These are phyloP conservation scores for Nemopilema nomurai DNA, from an alignment of 30 jellyfish, hydroid and myxozoan species.

Conservation along the genomic window DNA sequence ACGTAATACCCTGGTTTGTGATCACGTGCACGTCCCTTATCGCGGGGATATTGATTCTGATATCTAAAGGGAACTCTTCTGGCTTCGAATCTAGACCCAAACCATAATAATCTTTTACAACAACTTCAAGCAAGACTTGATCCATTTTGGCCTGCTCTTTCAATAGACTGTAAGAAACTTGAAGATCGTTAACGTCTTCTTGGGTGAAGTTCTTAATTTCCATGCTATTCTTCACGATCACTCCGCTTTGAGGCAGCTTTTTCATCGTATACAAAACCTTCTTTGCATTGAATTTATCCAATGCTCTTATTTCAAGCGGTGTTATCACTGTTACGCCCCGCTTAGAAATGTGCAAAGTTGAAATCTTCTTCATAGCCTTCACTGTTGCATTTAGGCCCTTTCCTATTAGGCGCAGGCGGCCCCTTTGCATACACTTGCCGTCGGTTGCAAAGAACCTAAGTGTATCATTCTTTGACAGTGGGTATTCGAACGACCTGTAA, in stretches of 20 bases:
- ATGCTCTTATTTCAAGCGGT: conserved; percentile 64
- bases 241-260: conserved; percentile 38
- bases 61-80: conserved; percentile 26
- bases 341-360: conserved; percentile 19
- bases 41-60: conserved; percentile 20
- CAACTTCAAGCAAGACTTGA: conserved; percentile 6
- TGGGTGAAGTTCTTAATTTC: conserved; percentile 41
- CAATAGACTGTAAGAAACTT: conserved; percentile 19
- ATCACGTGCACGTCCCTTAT: conserved; percentile 10
- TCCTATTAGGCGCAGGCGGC: conserved; percentile 23
- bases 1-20: conserved; percentile 38
- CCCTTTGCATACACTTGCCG: conserved; percentile 63
- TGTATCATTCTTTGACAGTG: conserved; percentile 47
- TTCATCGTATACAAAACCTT: conserved; percentile 27
- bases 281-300: conserved; percentile 34
- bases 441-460: conserved; percentile 62
- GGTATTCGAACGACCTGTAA: conserved; percentile 33
- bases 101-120: conserved; percentile 20
- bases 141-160: conserved; percentile 28
- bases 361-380: conserved; percentile 22
- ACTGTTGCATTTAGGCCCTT: conserved; percentile 9
- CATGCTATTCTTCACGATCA: conserved; percentile 36
- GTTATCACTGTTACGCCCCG: conserved; percentile 47
- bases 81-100: neutral
- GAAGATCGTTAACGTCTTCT: conserved; percentile 57